Evolutionary conservation across 2,113 vertebrate species (phyloP), one percentile per base, ranked within the genome.

Genomic region (Athene noctua): DNA sequence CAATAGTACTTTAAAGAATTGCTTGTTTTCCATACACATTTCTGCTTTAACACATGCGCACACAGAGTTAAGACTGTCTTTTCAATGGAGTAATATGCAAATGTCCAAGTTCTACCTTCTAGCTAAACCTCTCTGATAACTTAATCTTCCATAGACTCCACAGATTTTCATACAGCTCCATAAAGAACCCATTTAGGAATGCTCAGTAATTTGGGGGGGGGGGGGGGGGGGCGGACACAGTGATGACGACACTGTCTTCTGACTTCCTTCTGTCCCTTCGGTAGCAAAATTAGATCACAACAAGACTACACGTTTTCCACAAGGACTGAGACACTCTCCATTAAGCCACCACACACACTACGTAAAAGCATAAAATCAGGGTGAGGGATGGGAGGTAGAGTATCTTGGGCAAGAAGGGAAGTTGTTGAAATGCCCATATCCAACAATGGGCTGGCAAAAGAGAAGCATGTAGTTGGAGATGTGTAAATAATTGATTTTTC

Each of bases 401-500:
- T 42, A 65, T 22, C 34, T 36, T 7, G 1, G 30, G 25, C 38
- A 91, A 19, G 62, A 72, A 63, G 4, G 9, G 15, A 75, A 73
- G 19, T n/a, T 54, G 61, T 9, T 61, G 30, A 91, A 94, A 79
- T 38, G 30, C 7, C 80, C 36, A 27, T 55, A 72, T 34, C 61
- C 36, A 79, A 63, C 55, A 78, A 65, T 0, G 42, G 57, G 30
- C 61, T 96, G 66, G 21, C 78, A 90, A 59, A 84, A 84, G 44
- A 59, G 34, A 89, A 95, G 10, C 34, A 49, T 15, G 27, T 27
- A 26, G 20, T 65, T 89, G 91, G 36, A 86, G 54, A 58, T 11
- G 46, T 62, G 54, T 90, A 93, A 97, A 66, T 86, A 96, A 96
- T 62, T 80, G 92, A 91, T 86, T 92, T 95, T 96, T 92, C 86